A percentile compares a stretch with the other conserved stretches of the same genome.
These are phyloP conservation scores for Nycticorax nycticorax DNA, from an alignment of 2,113 vertebrate species.

Conservation along the genomic window DNA sequence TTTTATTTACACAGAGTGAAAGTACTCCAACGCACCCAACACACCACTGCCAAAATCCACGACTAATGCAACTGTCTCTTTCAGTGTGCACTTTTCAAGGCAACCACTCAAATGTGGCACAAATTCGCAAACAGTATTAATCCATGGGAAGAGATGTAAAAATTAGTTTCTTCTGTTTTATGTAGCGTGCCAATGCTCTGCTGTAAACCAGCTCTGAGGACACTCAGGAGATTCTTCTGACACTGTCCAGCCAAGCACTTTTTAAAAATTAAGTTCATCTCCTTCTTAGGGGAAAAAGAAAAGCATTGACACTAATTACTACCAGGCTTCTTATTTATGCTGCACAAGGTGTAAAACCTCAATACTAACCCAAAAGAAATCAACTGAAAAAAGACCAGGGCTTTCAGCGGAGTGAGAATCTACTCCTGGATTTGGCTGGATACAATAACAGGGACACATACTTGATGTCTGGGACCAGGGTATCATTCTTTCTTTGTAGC, in stretches of 20 bases:
- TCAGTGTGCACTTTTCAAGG: not conserved
- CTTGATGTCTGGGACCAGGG: not conserved
- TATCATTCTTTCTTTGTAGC: not conserved
- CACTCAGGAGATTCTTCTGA: not conserved
- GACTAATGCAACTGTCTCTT: not conserved
- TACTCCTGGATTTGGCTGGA: not conserved
- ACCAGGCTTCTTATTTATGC: not conserved
- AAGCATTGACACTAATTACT: not conserved
- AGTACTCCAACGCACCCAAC: not conserved
- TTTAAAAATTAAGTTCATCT: not conserved
- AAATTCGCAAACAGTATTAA: not conserved
- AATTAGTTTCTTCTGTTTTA: not conserved
- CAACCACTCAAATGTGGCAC: not conserved
- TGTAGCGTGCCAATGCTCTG: not conserved
- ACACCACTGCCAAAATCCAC: not conserved
- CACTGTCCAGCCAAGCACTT: not conserved
- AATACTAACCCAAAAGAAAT: not conserved
- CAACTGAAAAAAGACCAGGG: not conserved
- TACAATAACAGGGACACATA: not conserved
- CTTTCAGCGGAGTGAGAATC: not conserved
- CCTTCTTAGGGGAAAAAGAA: not conserved
- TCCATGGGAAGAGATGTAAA: not conserved
- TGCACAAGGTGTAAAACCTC: not conserved
- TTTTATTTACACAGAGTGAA: not conserved
- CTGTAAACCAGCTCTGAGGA: not conserved